Conservation (phyloP, 1,140 invertebrate species). For the Fopius arisanus region DNA sequence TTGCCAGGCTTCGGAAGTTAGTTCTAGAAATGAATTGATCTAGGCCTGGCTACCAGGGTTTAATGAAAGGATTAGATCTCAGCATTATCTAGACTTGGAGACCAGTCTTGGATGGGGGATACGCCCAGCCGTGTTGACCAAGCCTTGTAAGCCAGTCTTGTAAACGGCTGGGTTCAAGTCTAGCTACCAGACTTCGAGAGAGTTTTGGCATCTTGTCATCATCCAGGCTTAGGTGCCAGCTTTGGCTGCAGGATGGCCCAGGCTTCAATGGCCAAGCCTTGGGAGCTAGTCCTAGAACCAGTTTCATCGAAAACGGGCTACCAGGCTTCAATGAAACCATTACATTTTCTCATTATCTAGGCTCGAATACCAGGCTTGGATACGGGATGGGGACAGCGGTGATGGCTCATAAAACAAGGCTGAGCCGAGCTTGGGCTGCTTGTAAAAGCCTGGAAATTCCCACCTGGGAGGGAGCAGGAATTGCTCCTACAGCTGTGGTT, state of each 20-base stretch:
- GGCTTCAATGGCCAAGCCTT: neutral
- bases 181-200: neutral
- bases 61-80: neutral
- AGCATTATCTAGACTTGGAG: neutral
- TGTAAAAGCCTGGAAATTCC: too few species aligned
- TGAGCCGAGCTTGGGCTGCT: too few species aligned
- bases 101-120: neutral
- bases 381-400: neutral
- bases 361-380: neutral
- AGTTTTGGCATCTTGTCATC: neutral
- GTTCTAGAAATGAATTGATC: neutral
- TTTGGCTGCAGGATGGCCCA: neutral
- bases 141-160: neutral
- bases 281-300: neutral
- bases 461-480: too few species aligned
- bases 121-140: neutral
- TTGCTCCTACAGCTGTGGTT: too few species aligned
- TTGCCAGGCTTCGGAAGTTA: neutral
- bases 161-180: neutral
- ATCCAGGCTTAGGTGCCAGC: neutral
- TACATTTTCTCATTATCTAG: neutral
- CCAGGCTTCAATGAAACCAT: neutral
- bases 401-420: too few species aligned
- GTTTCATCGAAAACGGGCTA: neutral
- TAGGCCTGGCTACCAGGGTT: neutral